These are phyloP conservation scores for Ailurus styani DNA, from an alignment of 2,113 vertebrate genomes.

Conservation along the genomic window DNA sequence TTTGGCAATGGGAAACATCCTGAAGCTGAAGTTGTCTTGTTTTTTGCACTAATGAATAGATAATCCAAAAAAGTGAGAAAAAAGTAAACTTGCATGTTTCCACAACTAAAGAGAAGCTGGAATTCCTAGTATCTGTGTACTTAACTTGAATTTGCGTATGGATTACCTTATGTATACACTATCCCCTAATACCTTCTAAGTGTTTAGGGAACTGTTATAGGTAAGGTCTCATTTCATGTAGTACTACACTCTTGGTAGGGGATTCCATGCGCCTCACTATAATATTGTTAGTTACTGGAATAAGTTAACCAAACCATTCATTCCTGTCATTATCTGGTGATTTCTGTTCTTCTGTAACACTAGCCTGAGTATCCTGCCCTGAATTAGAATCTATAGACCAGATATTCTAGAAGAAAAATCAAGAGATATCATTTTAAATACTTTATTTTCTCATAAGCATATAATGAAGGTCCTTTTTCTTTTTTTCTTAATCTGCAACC, in stretches of 20 bases:
- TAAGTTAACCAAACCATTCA: not conserved
- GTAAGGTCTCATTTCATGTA: no score
- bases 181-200: not conserved
- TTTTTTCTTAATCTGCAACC: not conserved
- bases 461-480: not conserved
- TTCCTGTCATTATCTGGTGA: not conserved
- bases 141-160: not conserved
- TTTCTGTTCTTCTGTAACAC: not conserved
- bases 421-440: not conserved
- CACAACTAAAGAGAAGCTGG: not conserved
- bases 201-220: not conserved
- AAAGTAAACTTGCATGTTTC: not conserved
- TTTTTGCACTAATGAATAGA: not conserved
- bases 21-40: not conserved
- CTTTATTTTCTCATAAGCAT: not conserved
- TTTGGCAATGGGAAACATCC: slow-evolving; percentile 85
- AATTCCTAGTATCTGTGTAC: not conserved
- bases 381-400: not conserved
- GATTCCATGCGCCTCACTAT: accelerated
- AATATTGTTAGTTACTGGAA: not conserved
- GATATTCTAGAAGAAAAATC: not conserved
- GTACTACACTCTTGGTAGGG: not conserved
- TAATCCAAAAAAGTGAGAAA: not conserved
- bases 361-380: no score
- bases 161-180: not conserved